Percentiles rank a stretch among this genome's conserved stretches.
Evolutionary conservation across 1,140 invertebrate genomes (phyloP).

Genomic region (Chymomyza costata): DNA sequence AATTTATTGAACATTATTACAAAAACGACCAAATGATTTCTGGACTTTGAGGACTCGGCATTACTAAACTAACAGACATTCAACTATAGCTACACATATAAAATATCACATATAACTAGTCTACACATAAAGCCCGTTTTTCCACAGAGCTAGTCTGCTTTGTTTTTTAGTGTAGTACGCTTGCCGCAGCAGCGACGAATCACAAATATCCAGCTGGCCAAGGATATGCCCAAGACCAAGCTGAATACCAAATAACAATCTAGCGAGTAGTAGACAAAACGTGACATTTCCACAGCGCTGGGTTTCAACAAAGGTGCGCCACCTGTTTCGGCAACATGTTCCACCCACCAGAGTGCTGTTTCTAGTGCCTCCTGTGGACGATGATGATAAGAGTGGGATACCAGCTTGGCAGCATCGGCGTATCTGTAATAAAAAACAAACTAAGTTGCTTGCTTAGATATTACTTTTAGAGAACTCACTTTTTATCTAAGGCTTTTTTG

Average conservation of each 20-base stretch:
- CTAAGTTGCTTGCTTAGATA: not conserved
- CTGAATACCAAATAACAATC: conserved; percentile 49
- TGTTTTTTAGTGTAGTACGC: conserved; percentile 11
- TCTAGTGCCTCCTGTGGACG: conserved; percentile 54
- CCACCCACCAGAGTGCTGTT: conserved; percentile 76
- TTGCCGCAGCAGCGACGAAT: conserved; percentile 26
- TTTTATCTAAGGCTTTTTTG: conserved; percentile 75
- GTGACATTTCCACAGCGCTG: conserved; percentile 52
- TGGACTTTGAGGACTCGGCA: too few relatives aligned
- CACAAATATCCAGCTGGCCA: conserved; percentile 48
- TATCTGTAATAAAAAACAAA: conserved; percentile 22
- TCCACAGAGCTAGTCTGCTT: conserved; percentile 16
- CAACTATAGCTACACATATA: too few relatives aligned
- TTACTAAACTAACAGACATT: conserved; percentile 18
- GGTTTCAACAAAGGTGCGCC: conserved; percentile 75
- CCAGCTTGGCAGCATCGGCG: conserved; percentile 56
- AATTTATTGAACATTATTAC: too few relatives aligned
- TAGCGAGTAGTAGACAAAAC: conserved; percentile 62
- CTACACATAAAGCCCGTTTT: conserved; percentile 8
- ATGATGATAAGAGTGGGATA: conserved; percentile 62
- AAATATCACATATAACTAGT: conserved; percentile 57
- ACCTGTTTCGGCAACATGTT: conserved; percentile 75
- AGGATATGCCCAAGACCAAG: conserved; percentile 20
- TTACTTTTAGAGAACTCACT: conserved; percentile 38
- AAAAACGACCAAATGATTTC: too few relatives aligned